Base-by-base conservation (phyloP, 2,888 invertebrate species). In the Biston stratarius region DNA sequence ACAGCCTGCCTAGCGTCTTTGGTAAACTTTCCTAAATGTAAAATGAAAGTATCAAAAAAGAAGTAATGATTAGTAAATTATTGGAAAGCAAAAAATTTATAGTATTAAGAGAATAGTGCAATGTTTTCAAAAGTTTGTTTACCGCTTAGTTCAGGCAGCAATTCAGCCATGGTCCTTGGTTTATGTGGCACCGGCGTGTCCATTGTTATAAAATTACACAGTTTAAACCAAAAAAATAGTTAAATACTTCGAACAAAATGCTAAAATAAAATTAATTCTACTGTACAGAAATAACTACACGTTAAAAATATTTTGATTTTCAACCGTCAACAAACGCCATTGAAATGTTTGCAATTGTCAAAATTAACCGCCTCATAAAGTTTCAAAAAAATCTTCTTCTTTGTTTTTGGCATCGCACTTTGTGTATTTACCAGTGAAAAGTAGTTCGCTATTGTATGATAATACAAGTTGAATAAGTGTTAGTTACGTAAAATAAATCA, bases 121-220 rank as follows among this genome's bases (percentile, higher is more conserved):
- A 47, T 47, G 7, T 45, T 61, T 36, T 12, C 0, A n/a, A 6
- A 24, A 7, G 6, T 38, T 12, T 49, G 74, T 82, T 73, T 75
- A 91, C 91, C 84, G 58, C 80, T 80, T 40, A 92, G 76, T 53
- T 74, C 81, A 12, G 91, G 90, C 61, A 92, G 74, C 64, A 91
- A 73, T 77, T 92, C 91, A 9, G 88, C 85, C 69, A 92, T 80
- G 7, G 88, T 81, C 74, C 78, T 87, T n/a, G 92, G 83, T 72
- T 85, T 87, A 64, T 75, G 76, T 61, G 71, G 71, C 38, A 77
- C 73, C 12, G 82, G 77, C 64, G 83, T 76, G 67, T 89, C 86
- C 86, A 86, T 88, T 64, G 24, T 55, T 53, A 11, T 15, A 24
- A 44, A 53, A 14, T 14, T 14, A 47, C 33, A 34, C 33, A 34